A percentile compares a stretch with the other conserved stretches of the same genome.
Conservation (phyloP, 2,888 invertebrate genomes). For the Timandra comae region DNA sequence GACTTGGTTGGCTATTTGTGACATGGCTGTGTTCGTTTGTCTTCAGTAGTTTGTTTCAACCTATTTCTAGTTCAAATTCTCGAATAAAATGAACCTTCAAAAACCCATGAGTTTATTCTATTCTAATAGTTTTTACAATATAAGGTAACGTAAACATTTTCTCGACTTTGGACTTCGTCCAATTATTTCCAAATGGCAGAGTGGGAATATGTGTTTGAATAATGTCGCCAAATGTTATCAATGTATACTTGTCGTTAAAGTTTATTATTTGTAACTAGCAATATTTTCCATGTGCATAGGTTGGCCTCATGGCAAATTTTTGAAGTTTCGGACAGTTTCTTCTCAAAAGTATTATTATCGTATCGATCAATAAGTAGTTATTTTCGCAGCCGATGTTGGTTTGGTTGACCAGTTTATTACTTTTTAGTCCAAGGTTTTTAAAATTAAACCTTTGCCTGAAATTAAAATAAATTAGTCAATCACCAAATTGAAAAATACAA, state of each 20-base stretch:
- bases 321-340: too few relatives aligned
- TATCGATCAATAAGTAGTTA: too few relatives aligned
- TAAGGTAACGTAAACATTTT: slow-evolving; percentile 90
- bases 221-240: slow-evolving; percentile 89
- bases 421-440: too few relatives aligned
- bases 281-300: slow-evolving; percentile 93
- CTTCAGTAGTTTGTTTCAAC: slow-evolving; percentile 89
- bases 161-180: slow-evolving; percentile 91
- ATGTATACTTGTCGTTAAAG: slow-evolving; percentile 89
- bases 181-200: slow-evolving; percentile 94
- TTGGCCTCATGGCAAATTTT: slow-evolving; percentile 91
- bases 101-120: slow-evolving; percentile 90
- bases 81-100: slow-evolving; percentile 91
- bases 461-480: too few relatives aligned
- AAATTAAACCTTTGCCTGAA: too few relatives aligned
- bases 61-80: slow-evolving; percentile 91
- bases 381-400: too few relatives aligned
- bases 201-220: slow-evolving; percentile 92
- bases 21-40: slow-evolving; percentile 84
- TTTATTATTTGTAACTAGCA: slow-evolving; percentile 91
- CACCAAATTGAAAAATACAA: too few relatives aligned
- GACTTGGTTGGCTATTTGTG: slow-evolving; percentile 81
- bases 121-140: slow-evolving; percentile 92
- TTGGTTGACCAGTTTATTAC: too few relatives aligned
- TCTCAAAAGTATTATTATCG: too few relatives aligned